A percentile compares a stretch with the other conserved stretches of the same genome.
phyloP scores from a whole-genome alignment of 2,888 invertebrate genomes.

The Incurvaria masculella region DNA sequence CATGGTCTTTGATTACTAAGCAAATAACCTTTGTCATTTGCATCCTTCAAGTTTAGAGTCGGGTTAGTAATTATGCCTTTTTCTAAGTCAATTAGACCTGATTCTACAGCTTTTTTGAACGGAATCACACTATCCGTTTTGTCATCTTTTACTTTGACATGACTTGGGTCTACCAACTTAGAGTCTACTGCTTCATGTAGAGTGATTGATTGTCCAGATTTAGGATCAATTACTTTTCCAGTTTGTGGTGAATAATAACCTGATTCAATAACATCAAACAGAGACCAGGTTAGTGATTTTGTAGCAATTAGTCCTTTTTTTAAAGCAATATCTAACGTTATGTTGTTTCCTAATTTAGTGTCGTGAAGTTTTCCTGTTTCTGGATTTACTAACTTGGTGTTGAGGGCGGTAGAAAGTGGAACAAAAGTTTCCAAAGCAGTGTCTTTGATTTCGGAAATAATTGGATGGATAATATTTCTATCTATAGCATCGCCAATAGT shows the following conservation, averaged over 20 bases:
- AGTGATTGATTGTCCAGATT: slow-evolving; percentile 69
- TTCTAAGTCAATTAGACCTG: slow-evolving; percentile 66
- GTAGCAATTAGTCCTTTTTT: slow-evolving; percentile 69
- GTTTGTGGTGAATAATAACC: slow-evolving; percentile 73
- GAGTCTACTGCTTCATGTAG: slow-evolving; percentile 71
- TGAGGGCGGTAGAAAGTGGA: slow-evolving; percentile 71
- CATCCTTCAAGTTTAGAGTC: slow-evolving; percentile 70
- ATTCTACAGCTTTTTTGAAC: slow-evolving; percentile 66
- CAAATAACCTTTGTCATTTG: slow-evolving; percentile 77
- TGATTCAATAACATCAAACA: slow-evolving; percentile 71
- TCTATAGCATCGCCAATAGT: slow-evolving; percentile 74
- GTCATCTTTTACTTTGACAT: slow-evolving; percentile 72
- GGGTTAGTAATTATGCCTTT: slow-evolving; percentile 69
- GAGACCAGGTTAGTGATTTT: slow-evolving; percentile 64
- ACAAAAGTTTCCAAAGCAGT: slow-evolving; percentile 68
- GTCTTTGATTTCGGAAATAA: slow-evolving; percentile 78
- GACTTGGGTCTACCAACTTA: slow-evolving; percentile 68
- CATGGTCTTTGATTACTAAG: slow-evolving; percentile 75
- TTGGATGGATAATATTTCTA: slow-evolving; percentile 76
- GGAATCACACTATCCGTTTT: slow-evolving; percentile 63
- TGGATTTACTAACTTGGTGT: slow-evolving; percentile 64
- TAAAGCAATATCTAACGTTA: slow-evolving; percentile 69
- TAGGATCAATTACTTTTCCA: slow-evolving; percentile 74
- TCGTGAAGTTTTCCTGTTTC: slow-evolving; percentile 70
- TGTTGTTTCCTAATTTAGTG: slow-evolving; percentile 64